These are phyloP conservation scores for Hippopotamyrus pictus DNA, from an alignment of 2,797 vertebrate species.

Conservation along the genomic window DNA sequence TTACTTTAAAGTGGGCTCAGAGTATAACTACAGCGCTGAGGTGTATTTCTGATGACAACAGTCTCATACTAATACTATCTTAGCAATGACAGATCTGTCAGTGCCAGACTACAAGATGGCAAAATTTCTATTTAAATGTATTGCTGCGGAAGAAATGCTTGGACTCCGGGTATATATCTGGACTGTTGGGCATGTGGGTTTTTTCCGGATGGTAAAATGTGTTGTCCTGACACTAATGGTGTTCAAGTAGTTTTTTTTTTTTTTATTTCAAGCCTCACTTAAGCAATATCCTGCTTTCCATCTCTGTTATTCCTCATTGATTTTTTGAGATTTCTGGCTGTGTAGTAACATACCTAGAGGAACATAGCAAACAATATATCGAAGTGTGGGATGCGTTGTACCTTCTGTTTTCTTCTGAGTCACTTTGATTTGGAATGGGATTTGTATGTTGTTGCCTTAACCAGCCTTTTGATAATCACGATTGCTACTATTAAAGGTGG, in stretches of 20 bases:
- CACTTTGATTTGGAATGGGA: background rate
- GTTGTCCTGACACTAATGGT: background rate
- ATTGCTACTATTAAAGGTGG: background rate
- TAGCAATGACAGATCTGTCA: background rate
- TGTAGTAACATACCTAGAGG: background rate
- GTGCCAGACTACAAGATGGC: background rate
- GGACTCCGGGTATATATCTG: background rate
- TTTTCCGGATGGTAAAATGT: background rate
- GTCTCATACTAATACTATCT: background rate
- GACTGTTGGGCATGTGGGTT: background rate
- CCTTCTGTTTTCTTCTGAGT: background rate
- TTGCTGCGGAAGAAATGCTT: background rate
- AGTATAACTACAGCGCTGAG: background rate
- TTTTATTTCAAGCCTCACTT: background rate
- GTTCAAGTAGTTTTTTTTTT: background rate
- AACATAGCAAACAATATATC: background rate
- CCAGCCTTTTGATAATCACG: background rate
- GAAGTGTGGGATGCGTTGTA: background rate
- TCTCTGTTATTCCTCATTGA: constrained; percentile 1
- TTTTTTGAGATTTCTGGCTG: background rate
- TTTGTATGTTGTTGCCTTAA: background rate
- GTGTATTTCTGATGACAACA: background rate
- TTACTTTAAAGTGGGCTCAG: background rate
- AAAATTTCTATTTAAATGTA: background rate
- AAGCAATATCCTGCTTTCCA: background rate